Base-by-base conservation (phyloP, 2,113 vertebrate species). In the Rostratula benghalensis region DNA sequence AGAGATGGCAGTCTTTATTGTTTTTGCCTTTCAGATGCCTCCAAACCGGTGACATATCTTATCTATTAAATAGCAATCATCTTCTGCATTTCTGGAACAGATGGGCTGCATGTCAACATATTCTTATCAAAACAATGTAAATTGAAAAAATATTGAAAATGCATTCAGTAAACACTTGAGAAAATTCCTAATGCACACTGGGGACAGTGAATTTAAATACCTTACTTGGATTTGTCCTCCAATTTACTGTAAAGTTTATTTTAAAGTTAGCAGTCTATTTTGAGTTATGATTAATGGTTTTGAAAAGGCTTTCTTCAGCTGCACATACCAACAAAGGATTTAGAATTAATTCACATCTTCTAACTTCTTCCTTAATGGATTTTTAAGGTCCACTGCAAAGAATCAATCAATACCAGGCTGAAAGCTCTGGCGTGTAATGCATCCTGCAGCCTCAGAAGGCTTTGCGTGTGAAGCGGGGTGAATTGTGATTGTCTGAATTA, bases 281-380 rank as follows among this genome's bases (percentile, higher is more conserved):
- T 96, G 76, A 97, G 92, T 84, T 68, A 79, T 97, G 96, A 98
- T 97, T 83, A 96, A 97, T 97, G 93, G 83, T 35, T 96, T 80
- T 95, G 83, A 94, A 95, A 97, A 90, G 51, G 35, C 35, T 94
- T 93, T 78, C 83, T 96, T 91, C 83, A 82, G 92, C 94, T 94
- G 87, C 84, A 96, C 83, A 57, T 43, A 78, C 41, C 65, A 86
- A 95, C 87, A 95, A 97, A 97, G 45, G 80, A 80, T 89, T 96
- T 87, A 77, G 96, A 96, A 97, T 97, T 98, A 98, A 98, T 97
- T 95, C 94, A 87, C 94, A 97, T 97, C 97, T 95, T 94, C 96
- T 94, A 91, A 83, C 93, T 97, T 51, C 76, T 93, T 94, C 74
- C 83, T 90, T 97, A 97, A 97, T 96, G 95, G 95, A 93, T 94